Evolutionary conservation across 1,140 invertebrate species (phyloP).

Genomic region (Caligus rogercresseyi): DNA sequence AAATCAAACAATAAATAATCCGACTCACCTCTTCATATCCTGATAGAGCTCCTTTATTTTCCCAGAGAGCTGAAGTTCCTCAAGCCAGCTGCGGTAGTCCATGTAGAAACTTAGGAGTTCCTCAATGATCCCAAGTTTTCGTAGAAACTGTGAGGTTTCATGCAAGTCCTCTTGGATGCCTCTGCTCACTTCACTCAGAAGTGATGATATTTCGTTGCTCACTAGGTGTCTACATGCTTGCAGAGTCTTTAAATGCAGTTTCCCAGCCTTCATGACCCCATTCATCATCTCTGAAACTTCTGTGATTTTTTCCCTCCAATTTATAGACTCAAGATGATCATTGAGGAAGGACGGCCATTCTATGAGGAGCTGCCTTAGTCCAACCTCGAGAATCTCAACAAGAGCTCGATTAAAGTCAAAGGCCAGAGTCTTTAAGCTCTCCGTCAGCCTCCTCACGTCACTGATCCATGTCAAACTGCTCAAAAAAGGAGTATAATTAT

Average conservation of each 20-base stretch:
- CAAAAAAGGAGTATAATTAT: too few species aligned
- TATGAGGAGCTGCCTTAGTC: too few species aligned
- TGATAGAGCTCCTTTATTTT: background rate
- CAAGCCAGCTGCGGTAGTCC: constrained; percentile 12
- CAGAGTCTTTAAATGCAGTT: too few species aligned
- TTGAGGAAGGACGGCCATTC: too few species aligned
- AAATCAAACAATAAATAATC: too few species aligned
- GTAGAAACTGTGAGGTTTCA: background rate
- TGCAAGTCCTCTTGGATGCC: background rate
- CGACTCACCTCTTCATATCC: background rate
- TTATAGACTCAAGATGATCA: too few species aligned
- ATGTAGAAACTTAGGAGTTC: background rate
- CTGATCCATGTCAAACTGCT: background rate
- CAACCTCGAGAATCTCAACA: background rate
- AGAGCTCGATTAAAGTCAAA: background rate
- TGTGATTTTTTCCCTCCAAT: too few species aligned
- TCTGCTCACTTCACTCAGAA: background rate
- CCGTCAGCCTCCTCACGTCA: background rate
- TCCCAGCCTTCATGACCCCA: too few species aligned
- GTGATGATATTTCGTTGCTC: background rate
- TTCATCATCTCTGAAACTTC: too few species aligned
- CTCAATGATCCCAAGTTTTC: background rate
- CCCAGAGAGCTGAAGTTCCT: constrained; percentile 7
- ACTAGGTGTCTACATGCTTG: too few species aligned
- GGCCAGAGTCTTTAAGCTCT: background rate